These are phyloP conservation scores for Pseudococcus viburni DNA, from an alignment of 2,888 invertebrate genomes.

Conservation along the genomic window DNA sequence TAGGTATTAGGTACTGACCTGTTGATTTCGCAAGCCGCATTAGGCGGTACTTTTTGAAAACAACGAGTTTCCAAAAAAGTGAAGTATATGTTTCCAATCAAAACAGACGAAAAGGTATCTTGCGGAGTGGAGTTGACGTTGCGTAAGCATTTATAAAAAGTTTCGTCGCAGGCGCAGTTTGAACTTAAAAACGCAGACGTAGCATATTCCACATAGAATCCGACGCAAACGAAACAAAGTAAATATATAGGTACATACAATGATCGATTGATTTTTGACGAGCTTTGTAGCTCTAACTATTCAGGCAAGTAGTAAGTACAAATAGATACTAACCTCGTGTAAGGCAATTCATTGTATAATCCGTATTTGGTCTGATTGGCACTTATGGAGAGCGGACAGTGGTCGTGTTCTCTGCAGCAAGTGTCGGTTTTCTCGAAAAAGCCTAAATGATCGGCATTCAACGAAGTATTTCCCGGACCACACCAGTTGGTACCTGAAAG, in stretches of 20 bases:
- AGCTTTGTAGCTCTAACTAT: no score
- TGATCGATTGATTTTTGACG: no score
- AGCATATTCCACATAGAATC: no score
- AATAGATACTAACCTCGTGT: background rate
- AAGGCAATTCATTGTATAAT: conserved; percentile 31
- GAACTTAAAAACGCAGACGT: background rate
- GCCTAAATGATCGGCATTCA: background rate
- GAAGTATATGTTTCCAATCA: conserved; percentile 21
- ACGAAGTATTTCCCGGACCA: conserved; percentile 48
- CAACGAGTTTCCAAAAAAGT: conserved; percentile 8
- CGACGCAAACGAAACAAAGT: no score
- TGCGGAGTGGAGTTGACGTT: background rate
- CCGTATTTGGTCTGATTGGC: conserved; percentile 32
- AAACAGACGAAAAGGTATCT: background rate
- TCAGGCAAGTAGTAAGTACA: no score
- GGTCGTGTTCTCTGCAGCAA: conserved; percentile 49
- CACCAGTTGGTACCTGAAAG: conserved; percentile 55
- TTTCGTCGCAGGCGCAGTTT: conserved; percentile 39
- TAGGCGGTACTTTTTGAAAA: background rate
- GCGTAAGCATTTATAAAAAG: background rate
- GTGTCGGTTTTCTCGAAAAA: background rate
- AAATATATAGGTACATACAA: background rate
- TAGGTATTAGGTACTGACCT: background rate
- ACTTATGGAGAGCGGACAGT: conserved; percentile 7
- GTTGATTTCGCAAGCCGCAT: background rate